Evolutionary conservation across 2,888 invertebrate species (phyloP), one percentile per base, ranked within the genome.

Genomic region (Ophion slaviceki): DNA sequence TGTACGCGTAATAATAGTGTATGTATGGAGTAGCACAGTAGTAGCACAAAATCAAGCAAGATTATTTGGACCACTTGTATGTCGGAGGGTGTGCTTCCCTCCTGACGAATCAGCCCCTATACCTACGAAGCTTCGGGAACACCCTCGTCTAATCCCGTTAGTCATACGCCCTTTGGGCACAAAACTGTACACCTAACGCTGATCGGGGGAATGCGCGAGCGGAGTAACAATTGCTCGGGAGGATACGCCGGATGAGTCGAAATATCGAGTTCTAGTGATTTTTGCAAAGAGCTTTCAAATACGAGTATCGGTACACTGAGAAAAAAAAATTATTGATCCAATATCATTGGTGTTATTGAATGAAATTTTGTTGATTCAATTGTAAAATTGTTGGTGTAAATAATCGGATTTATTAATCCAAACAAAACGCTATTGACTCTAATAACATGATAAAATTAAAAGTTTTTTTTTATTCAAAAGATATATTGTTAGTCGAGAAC

Each of bases 51-150:
- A 90, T 86, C 88, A 79, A 85, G 86, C 88, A 89, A 89, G 88
- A 92, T 92, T 91, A 92, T 90, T 92, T 91, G 91, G 90, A 92
- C 92, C 92, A 92, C 92, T 92, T 92, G 92, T 92, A 91, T 78
- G 57, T 59, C 28, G 11, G 62, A 67, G 59, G 82, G 82, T 64
- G 82, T 87, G 89, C 90, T 59, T 17, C 90, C 90, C 90, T 88
- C 88, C 72, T 87, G 14, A 62, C 87, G 84, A 89, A 87, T 84
- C 88, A 88, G 86, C 88, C 89, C 89, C 87, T 85, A 87, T 87
- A 64, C 75, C 64, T 86, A 74, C 81, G 84, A 82, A 87, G 82
- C 88, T 86, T 80, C 83, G 86, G 68, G 86, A 86, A 89, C 88
- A 85, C 88, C 91, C 91, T 87, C 89, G 86, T 81, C 78, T 92